Conservation (phyloP, 2,888 invertebrate genomes). For the Euproctis similis region DNA sequence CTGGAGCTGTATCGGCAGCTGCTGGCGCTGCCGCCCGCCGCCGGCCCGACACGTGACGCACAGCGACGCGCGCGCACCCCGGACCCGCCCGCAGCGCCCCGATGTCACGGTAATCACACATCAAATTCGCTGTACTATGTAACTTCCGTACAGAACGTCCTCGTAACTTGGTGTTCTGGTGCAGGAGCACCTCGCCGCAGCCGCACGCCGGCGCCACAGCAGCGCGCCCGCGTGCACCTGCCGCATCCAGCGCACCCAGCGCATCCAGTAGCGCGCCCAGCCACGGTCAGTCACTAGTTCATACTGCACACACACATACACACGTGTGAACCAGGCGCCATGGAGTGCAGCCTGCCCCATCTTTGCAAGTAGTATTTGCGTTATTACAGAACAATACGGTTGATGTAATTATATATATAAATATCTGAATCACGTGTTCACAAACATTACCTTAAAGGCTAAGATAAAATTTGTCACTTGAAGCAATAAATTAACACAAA, state of each 20-base stretch:
- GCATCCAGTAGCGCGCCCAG: not conserved
- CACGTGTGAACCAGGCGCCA: not conserved
- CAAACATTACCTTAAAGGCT: too few relatives aligned
- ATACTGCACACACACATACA: not conserved
- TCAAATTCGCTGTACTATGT: too few relatives aligned
- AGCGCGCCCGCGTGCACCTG: slow-evolving; percentile 10
- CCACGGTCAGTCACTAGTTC: too few relatives aligned
- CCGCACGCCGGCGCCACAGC: slow-evolving; percentile 24
- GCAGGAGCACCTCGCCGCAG: slow-evolving; percentile 32
- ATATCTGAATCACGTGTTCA: too few relatives aligned
- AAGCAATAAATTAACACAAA: too few relatives aligned
- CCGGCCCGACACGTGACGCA: slow-evolving; percentile 5
- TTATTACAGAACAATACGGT: too few relatives aligned
- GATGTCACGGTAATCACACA: not conserved
- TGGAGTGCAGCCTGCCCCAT: too few relatives aligned
- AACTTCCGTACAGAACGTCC: too few relatives aligned
- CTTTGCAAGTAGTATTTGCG: too few relatives aligned
- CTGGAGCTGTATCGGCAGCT: slow-evolving; percentile 61
- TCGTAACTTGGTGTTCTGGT: not conserved
- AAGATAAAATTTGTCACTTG: too few relatives aligned
- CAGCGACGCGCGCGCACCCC: too few relatives aligned
- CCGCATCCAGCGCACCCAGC: not conserved
- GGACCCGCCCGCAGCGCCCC: slow-evolving; percentile 14
- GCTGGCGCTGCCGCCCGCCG: slow-evolving; percentile 38
- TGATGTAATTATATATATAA: too few relatives aligned